Percentiles rank a stretch among this genome's conserved stretches.
Evolutionary conservation across 1,140 invertebrate genomes (phyloP).

Genomic region (Caerostris darwini): DNA sequence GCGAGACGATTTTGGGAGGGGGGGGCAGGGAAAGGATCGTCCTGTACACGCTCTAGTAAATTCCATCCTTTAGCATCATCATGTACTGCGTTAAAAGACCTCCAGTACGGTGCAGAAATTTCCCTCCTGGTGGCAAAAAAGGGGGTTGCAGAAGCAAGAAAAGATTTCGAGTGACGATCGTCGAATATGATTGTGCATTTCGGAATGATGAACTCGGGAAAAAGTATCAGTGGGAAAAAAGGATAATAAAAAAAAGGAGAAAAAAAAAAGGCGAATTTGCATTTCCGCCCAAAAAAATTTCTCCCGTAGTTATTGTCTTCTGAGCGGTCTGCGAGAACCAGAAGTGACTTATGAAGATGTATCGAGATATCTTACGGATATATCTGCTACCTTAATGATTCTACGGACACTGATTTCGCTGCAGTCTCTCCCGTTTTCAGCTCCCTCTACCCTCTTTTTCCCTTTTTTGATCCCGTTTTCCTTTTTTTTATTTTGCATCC

Average conservation of each 20-base stretch:
- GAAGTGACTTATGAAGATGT: constrained; percentile 77
- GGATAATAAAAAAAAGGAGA: constrained; percentile 31
- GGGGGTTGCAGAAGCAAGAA: constrained; percentile 31
- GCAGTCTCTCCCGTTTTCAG: constrained; percentile 33
- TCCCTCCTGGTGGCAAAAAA: not conserved
- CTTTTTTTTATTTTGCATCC: constrained; percentile 36
- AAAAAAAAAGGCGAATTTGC: constrained; percentile 31
- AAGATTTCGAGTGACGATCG: constrained; percentile 75
- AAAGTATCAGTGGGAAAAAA: constrained; percentile 67
- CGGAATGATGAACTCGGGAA: constrained; percentile 71
- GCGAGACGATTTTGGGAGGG: not conserved
- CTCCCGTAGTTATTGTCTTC: constrained; percentile 73
- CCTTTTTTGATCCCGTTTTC: not conserved
- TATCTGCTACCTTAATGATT: constrained; percentile 74
- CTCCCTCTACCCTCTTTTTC: not conserved
- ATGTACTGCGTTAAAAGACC: constrained; percentile 71
- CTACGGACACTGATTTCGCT: constrained; percentile 73
- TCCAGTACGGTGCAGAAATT: constrained; percentile 45
- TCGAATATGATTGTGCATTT: constrained; percentile 75
- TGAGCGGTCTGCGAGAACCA: constrained; percentile 68
- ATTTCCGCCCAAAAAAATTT: constrained; percentile 58
- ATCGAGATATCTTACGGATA: constrained; percentile 22
- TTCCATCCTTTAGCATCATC: constrained; percentile 63
- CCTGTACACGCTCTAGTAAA: constrained; percentile 66
- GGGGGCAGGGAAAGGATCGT: not conserved